Base-by-base conservation (phyloP, 2,888 invertebrate species). In the Pachydiplax longipennis region DNA sequence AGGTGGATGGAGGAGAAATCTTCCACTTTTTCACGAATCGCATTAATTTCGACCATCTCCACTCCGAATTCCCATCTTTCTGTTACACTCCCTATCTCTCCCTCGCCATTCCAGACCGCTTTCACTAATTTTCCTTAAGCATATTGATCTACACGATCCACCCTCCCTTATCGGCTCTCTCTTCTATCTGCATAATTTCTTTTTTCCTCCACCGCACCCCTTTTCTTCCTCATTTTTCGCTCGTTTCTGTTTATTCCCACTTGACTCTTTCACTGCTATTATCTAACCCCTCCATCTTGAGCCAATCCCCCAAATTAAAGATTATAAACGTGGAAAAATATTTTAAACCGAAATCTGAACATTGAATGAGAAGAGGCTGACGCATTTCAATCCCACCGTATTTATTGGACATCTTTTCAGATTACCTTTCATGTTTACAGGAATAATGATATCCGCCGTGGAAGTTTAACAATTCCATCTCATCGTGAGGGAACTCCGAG, bases 21-120 rank as follows among this genome's bases (percentile, higher is more conserved):
- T 61, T 61, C 40, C 37, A 35, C 58, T 61, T 22, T 37, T 44
- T 44, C 87, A 61, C 61, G 65, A 61, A 61, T 87, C 61, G 87
- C 61, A 65, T 87, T 87, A 61, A 87, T 61, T 87, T 35, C 87
- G 40, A 87, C 87, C 87, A 61, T 37, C 37, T 25, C 44, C 48
- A 48, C 12, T 40, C 82, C 12, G 13, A 82, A n/a, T 82, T 48
- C 25, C 82, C 48, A 15, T 44, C 18, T 44, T 44, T 18, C 48
- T 40, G n/a, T 81, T 81, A 37, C 37, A 37, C 15, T n/a, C 81
- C 40, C 80, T 37, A 31, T 37, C 35, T 35, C 80, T 80, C 15
- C 35, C 31, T 80, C 0, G 37, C 80, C 35, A 12, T 18, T 35
- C 15, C 81, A 40, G 2, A 5, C 22, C 18, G 81, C 18, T 44